Evolutionary conservation across 2,113 vertebrate genomes (phyloP).

Genomic region (Recurvirostra avosetta): DNA sequence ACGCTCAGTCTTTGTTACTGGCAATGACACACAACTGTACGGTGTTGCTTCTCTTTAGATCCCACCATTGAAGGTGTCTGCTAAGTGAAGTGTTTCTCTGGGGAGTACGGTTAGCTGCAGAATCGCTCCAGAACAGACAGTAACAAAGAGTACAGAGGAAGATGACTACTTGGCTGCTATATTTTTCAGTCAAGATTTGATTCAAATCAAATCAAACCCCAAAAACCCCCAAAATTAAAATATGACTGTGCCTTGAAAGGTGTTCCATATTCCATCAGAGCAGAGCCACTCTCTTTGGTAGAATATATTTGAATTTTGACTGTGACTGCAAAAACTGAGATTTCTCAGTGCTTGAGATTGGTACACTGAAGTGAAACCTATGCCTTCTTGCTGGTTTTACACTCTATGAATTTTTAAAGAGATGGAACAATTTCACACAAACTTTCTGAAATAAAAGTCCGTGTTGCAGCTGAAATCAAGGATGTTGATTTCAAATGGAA

Average conservation of each 20-base stretch:
- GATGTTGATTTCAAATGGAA: background rate
- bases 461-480: background rate
- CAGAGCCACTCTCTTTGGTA: background rate
- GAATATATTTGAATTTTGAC: constrained; percentile 23
- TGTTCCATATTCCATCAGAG: background rate
- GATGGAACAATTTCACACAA: background rate
- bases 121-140: background rate
- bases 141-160: background rate
- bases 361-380: background rate
- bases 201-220: background rate
- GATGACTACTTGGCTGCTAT: background rate
- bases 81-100: background rate
- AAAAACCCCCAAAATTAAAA: background rate
- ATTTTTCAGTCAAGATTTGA: background rate
- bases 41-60: background rate
- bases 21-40: background rate
- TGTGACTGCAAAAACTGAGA: background rate
- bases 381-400: background rate
- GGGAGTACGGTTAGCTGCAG: background rate
- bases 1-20: background rate
- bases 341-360: background rate
- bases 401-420: background rate
- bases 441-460: background rate
- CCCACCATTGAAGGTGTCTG: background rate
- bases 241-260: background rate